These are phyloP conservation scores for Polydrusus cervinus DNA, from an alignment of 2,888 invertebrate species.

Conservation along the genomic window DNA sequence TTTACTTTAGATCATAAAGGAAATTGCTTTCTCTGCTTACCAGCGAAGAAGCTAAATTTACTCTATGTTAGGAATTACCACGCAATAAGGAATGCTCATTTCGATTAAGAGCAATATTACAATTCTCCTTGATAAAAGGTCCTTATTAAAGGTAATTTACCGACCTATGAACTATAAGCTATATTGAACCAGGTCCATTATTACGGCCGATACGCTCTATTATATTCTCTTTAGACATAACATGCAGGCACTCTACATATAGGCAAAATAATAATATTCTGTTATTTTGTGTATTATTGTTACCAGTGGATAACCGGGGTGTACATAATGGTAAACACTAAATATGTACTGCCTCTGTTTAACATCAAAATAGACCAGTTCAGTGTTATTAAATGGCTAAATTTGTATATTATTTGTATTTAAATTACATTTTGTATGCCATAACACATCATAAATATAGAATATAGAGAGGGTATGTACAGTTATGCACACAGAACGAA, in stretches of 20 bases:
- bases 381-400: background rate
- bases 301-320: constrained; percentile 4
- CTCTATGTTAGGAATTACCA: too few relatives aligned
- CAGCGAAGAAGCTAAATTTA: too few relatives aligned
- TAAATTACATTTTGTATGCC: too few relatives aligned
- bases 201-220: constrained; percentile 41
- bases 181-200: constrained; percentile 42
- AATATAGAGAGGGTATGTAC: too few relatives aligned
- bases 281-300: constrained; percentile 39
- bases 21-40: background rate
- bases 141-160: constrained; percentile 38
- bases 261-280: constrained; percentile 46
- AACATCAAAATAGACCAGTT: constrained; percentile 6
- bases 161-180: constrained; percentile 42
- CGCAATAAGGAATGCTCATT: constrained; percentile 4
- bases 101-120: constrained; percentile 37
- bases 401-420: too few relatives aligned
- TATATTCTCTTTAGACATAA: constrained; percentile 47
- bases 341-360: background rate
- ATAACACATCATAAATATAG: too few relatives aligned
- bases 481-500: too few relatives aligned
- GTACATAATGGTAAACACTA: constrained; percentile 2
- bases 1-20: background rate
- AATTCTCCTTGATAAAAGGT: constrained; percentile 40
- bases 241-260: constrained; percentile 30